Evolutionary conservation across 2,113 vertebrate genomes (phyloP).

Genomic region (Brachypteracias leptosomus): DNA sequence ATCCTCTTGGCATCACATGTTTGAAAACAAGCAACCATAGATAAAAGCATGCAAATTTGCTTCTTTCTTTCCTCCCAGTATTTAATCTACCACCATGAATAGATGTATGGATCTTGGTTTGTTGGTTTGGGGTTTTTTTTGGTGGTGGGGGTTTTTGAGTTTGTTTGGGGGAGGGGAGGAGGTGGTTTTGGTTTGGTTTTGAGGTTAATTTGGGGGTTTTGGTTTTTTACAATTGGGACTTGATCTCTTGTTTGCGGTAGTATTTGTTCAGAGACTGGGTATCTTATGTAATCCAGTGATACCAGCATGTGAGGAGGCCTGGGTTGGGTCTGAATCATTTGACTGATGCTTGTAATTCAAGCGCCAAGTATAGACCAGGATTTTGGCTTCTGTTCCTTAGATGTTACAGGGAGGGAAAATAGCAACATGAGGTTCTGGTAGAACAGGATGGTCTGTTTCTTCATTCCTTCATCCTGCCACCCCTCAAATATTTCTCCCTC

Average conservation of each 20-base stretch:
- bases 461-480: neutral
- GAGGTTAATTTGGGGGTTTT: no score
- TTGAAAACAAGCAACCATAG: neutral
- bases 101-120: neutral
- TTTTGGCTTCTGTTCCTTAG: neutral
- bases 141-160: no score
- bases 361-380: neutral
- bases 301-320: neutral
- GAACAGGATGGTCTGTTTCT: neutral
- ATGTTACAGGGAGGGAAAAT: neutral
- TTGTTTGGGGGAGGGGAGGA: no score
- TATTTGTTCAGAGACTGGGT: neutral
- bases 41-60: neutral
- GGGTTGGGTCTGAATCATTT: neutral
- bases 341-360: neutral
- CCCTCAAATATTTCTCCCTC: fast-evolving
- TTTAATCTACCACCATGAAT: neutral
- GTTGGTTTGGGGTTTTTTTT: neutral
- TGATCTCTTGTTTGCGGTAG: neutral
- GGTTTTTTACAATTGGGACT: neutral
- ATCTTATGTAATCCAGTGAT: no score
- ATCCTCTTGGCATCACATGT: neutral
- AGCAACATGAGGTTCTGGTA: neutral
- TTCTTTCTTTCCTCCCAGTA: no score
- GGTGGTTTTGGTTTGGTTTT: no score